Percentiles rank a stretch among this genome's conserved stretches.
phyloP scores from a whole-genome alignment of 1,140 invertebrate species.

The Ridgeia piscesae region DNA sequence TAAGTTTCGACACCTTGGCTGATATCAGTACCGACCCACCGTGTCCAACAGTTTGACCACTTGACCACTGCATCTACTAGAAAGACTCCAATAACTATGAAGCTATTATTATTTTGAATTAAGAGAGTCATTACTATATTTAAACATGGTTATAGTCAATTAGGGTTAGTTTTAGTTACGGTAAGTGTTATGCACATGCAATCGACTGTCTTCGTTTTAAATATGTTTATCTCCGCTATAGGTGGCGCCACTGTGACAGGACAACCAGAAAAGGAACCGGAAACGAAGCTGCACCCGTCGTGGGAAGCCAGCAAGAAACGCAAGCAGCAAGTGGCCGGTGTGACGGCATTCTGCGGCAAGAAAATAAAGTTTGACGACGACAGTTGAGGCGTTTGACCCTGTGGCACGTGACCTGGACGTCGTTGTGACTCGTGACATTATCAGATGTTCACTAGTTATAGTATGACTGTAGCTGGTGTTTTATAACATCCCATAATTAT shows the following conservation, averaged over 20 bases:
- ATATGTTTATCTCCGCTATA: background rate
- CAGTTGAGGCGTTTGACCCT: background rate
- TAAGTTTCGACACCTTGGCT: too few relatives aligned
- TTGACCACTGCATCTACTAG: too few relatives aligned
- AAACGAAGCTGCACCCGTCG: constrained; percentile 52
- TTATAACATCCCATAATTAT: background rate
- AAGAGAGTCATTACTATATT: too few relatives aligned
- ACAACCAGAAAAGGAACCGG: constrained; percentile 7
- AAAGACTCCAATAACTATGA: too few relatives aligned
- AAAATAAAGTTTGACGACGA: constrained; percentile 53
- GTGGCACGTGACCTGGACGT: background rate
- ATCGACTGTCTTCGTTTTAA: too few relatives aligned
- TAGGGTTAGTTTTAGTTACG: too few relatives aligned
- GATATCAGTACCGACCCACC: too few relatives aligned
- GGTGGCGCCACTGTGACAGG: background rate
- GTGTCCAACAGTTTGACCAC: too few relatives aligned
- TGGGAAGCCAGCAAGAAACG: constrained; percentile 56
- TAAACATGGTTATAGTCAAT: too few relatives aligned
- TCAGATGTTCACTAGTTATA: background rate
- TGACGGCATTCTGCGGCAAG: constrained; percentile 51
- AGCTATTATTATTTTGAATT: too few relatives aligned
- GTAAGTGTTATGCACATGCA: too few relatives aligned
- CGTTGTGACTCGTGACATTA: background rate
- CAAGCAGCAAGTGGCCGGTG: constrained; percentile 40
- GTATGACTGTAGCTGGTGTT: background rate